These are phyloP conservation scores for Pocota personata DNA, from an alignment of 2,888 invertebrate species.

Conservation along the genomic window DNA sequence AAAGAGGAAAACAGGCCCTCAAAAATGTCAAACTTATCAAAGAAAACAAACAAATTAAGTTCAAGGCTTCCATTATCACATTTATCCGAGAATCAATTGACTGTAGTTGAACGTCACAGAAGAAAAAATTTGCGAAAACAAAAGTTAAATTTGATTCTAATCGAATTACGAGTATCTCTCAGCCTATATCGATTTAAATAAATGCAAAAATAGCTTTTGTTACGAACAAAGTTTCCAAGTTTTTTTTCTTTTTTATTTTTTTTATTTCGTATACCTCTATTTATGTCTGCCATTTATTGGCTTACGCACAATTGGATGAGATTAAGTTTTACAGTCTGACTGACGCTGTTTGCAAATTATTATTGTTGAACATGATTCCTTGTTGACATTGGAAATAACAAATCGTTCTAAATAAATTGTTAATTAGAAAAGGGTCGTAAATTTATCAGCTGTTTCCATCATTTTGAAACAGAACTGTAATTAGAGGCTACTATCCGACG, in stretches of 20 bases:
- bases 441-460: too few relatives aligned
- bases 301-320: constrained; percentile 46
- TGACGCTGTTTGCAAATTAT: neutral
- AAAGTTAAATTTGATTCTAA: constrained; percentile 60
- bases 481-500: too few relatives aligned
- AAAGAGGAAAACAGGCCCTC: neutral
- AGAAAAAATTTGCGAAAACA: constrained; percentile 14
- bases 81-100: constrained; percentile 33
- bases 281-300: constrained; percentile 41
- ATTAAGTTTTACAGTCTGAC: neutral
- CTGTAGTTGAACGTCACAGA: constrained; percentile 10
- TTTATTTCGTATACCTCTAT: neutral
- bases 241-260: neutral
- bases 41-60: constrained; percentile 44
- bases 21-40: neutral
- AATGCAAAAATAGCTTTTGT: constrained; percentile 22
- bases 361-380: neutral
- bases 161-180: constrained; percentile 54
- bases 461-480: too few relatives aligned
- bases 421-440: neutral
- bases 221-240: neutral
- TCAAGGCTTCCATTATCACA: constrained; percentile 44
- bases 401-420: neutral
- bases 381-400: neutral
- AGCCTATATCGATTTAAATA: constrained; percentile 29